These are phyloP conservation scores for Hyperoplus lanceolatus DNA, from an alignment of 2,797 vertebrate genomes.

Conservation along the genomic window DNA sequence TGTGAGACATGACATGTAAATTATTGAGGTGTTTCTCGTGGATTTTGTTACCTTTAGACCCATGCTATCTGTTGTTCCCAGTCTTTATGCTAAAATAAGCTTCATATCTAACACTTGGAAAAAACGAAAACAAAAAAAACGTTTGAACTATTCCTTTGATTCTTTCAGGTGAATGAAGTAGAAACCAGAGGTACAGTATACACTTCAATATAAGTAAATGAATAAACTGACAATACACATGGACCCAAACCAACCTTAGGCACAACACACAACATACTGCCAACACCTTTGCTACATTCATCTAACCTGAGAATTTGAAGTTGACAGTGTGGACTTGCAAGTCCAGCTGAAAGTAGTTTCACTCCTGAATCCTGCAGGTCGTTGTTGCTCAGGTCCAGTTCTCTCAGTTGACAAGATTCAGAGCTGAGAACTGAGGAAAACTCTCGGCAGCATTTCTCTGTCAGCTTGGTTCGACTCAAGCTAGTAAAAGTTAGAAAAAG, in stretches of 20 bases:
- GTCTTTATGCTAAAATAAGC: not conserved
- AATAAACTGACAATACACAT: not conserved
- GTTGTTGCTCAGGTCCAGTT: constrained; percentile 34
- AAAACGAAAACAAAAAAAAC: not conserved
- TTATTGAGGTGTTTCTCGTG: not conserved
- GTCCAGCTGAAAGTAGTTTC: not conserved
- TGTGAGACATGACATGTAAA: not conserved
- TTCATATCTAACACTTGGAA: not conserved
- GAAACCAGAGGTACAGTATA: not conserved
- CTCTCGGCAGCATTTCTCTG: constrained; percentile 8
- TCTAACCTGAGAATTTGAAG: constrained; percentile 24
- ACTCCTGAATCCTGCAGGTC: constrained; percentile 20
- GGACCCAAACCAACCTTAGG: not conserved
- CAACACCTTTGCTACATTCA: no score
- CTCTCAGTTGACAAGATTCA: not conserved
- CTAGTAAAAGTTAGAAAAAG: not conserved
- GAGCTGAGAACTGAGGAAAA: constrained; percentile 10
- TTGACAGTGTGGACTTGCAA: not conserved
- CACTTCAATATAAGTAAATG: not conserved
- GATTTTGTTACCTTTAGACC: not conserved
- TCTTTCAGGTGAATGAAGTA: not conserved
- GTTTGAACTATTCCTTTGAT: not conserved
- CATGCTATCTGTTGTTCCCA: not conserved
- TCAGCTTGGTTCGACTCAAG: constrained; percentile 2
- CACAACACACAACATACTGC: not conserved